Conservation (phyloP, 2,113 vertebrate species). For the Aegypius monachus region DNA sequence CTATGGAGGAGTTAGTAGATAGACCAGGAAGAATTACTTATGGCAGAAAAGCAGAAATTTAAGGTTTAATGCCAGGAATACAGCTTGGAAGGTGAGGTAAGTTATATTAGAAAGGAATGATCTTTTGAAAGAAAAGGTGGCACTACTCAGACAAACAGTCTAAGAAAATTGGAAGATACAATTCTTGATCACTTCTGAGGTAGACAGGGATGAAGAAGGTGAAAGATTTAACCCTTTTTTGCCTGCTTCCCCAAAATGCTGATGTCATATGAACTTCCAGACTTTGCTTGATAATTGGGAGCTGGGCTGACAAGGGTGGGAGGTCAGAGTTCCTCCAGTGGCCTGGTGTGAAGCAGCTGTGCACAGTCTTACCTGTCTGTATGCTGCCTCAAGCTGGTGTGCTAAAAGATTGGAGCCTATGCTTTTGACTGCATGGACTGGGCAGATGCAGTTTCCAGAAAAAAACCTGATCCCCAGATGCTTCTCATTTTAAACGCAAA, state of each 20-base stretch:
- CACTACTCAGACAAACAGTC: neutral
- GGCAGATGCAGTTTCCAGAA: neutral
- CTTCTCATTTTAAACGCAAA: accelerated
- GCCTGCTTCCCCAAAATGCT: neutral
- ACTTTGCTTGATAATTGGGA: neutral
- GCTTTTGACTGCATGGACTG: neutral
- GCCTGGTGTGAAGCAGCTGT: neutral
- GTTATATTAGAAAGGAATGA: neutral
- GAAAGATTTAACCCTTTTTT: neutral
- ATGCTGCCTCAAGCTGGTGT: neutral
- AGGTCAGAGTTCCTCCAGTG: neutral
- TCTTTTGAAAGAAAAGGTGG: neutral
- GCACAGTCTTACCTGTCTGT: neutral
- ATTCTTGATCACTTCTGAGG: neutral
- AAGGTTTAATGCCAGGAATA: neutral
- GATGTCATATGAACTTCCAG: neutral
- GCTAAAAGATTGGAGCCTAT: neutral
- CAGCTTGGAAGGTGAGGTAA: neutral
- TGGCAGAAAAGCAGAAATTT: neutral
- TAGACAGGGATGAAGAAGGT: neutral
- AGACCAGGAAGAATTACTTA: neutral
- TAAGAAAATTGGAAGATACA: neutral
- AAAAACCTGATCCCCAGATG: neutral
- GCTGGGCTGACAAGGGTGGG: neutral
- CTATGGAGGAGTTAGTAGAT: neutral